Evolutionary conservation across 2,797 vertebrate species (phyloP).

Genomic region (Myotis pilosus): DNA sequence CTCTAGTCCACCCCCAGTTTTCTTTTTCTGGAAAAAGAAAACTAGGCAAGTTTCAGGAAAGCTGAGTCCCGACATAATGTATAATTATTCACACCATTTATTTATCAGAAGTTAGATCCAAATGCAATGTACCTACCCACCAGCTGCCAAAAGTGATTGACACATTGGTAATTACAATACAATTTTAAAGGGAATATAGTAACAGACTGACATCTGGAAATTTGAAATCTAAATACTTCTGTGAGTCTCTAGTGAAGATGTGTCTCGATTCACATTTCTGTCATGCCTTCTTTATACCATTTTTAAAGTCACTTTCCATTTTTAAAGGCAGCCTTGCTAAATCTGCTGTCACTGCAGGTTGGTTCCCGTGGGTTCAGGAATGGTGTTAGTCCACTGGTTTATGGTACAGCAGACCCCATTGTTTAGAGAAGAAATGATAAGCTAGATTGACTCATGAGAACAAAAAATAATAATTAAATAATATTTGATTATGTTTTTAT

Average conservation of each 20-base stretch:
- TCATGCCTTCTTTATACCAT: conserved; percentile 59
- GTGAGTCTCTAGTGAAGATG: conserved; percentile 46
- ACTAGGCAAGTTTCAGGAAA: not conserved
- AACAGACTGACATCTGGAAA: conserved; percentile 79
- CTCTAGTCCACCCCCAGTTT: not conserved
- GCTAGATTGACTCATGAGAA: conserved; percentile 53
- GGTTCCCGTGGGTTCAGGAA: conserved; percentile 61
- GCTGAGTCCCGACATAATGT: not conserved
- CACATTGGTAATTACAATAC: conserved; percentile 75
- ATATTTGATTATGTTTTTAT: conserved; percentile 75
- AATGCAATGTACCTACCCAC: conserved; percentile 38
- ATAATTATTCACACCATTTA: conserved; percentile 59
- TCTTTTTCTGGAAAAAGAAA: not conserved
- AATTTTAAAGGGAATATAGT: conserved; percentile 67
- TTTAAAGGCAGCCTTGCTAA: conserved; percentile 70
- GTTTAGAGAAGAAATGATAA: conserved; percentile 73
- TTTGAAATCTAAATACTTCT: conserved; percentile 68
- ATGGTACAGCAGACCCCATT: conserved; percentile 30
- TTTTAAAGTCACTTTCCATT: conserved; percentile 69
- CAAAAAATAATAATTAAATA: conserved; percentile 33
- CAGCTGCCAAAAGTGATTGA: conserved; percentile 70
- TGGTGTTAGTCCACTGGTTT: conserved; percentile 60
- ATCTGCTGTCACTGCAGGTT: conserved; percentile 67
- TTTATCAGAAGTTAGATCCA: conserved; percentile 60
- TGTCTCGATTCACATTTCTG: conserved; percentile 67